phyloP scores from a whole-genome alignment of 2,888 invertebrate species.

The Hirtodrosophila cameraria region DNA sequence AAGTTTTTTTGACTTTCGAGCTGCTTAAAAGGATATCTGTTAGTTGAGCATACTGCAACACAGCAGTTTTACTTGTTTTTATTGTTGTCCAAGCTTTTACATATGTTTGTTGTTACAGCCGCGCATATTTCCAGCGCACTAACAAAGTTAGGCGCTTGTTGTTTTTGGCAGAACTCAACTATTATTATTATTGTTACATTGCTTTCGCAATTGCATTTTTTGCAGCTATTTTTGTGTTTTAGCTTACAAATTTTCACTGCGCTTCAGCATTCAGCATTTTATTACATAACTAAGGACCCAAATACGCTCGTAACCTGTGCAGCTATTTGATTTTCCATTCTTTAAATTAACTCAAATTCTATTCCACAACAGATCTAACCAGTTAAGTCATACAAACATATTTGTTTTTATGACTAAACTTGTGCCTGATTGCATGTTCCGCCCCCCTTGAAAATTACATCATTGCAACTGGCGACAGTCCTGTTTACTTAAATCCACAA shows the following conservation, averaged over 20 bases:
- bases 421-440: not conserved
- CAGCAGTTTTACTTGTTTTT: not conserved
- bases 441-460: constrained; percentile 15
- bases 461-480: constrained; percentile 51
- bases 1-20: no score
- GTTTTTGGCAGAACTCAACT: constrained; percentile 27
- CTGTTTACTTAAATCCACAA: constrained; percentile 66
- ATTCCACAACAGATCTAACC: not conserved
- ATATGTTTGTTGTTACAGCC: constrained; percentile 40
- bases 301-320: constrained; percentile 1
- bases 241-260: constrained; percentile 9
- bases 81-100: constrained; percentile 11
- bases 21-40: constrained; percentile 1
- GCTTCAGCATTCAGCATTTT: constrained; percentile 4
- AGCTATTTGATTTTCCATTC: no score
- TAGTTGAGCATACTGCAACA: not conserved
- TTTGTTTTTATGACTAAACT: no score
- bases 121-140: constrained; percentile 29
- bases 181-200: constrained; percentile 46
- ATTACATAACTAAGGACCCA: constrained; percentile 7
- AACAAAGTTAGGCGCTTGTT: constrained; percentile 26
- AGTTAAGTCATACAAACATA: constrained; percentile 32
- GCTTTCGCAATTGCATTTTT: constrained; percentile 24
- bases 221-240: constrained; percentile 6
- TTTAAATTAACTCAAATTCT: no score